Evolutionary conservation across 1,140 invertebrate species (phyloP).

Genomic region (Goniozus legneri): DNA sequence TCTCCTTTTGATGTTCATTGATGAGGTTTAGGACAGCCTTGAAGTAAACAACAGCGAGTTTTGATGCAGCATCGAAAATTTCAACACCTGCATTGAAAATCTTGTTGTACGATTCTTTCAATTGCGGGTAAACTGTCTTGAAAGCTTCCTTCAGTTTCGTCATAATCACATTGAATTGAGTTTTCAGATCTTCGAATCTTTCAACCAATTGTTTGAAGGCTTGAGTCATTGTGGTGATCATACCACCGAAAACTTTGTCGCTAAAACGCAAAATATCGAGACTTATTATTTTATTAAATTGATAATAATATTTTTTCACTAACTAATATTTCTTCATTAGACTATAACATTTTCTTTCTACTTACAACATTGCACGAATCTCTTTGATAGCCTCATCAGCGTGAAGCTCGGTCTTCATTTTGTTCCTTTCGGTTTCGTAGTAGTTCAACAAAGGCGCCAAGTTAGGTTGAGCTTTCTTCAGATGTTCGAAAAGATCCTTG

Average conservation of each 20-base stretch:
- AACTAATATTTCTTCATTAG: too few species aligned
- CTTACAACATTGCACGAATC: conserved; percentile 63
- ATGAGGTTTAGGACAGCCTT: conserved; percentile 56
- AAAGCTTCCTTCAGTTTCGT: conserved; percentile 47
- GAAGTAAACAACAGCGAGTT: conserved; percentile 53
- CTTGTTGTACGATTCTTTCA: conserved; percentile 58
- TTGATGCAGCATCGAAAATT: conserved; percentile 50
- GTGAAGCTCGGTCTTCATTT: conserved; percentile 62
- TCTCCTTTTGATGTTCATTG: conserved; percentile 62
- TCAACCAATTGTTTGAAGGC: conserved; percentile 38
- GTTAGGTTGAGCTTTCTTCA: conserved; percentile 61
- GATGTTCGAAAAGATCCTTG: conserved; percentile 46
- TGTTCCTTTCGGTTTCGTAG: conserved; percentile 60
- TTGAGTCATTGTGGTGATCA: conserved; percentile 45
- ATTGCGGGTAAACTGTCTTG: conserved; percentile 48
- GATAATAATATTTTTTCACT: neutral
- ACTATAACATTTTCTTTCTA: too few species aligned
- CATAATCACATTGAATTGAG: conserved; percentile 48
- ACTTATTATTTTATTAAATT: neutral
- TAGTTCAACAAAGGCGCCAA: conserved; percentile 58
- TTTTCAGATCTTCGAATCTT: conserved; percentile 44
- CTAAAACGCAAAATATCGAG: conserved; percentile 28
- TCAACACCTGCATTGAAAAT: conserved; percentile 42
- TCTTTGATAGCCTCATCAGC: conserved; percentile 65
- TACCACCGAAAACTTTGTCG: conserved; percentile 48